A percentile compares a stretch with the other conserved stretches of the same genome.
These are phyloP conservation scores for Hyperoodon ampullatus DNA, from an alignment of 2,113 vertebrate species.

Conservation along the genomic window DNA sequence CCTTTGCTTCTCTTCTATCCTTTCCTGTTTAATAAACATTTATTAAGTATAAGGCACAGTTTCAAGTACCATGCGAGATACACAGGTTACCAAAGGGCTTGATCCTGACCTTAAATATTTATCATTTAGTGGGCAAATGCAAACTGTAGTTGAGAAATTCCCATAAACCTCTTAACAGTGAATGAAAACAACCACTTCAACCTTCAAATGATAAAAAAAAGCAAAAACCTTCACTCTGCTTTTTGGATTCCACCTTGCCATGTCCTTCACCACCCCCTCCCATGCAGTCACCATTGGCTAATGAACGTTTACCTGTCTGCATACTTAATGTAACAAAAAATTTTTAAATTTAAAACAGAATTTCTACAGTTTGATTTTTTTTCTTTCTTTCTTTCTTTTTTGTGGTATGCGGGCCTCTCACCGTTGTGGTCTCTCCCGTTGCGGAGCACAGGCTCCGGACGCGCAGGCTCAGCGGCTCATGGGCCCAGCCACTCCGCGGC, in stretches of 20 bases:
- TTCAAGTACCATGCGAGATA: background rate
- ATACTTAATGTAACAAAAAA: background rate
- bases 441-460: no score
- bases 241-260: background rate
- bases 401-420: no score
- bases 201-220: background rate
- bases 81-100: background rate
- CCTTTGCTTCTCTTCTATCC: background rate
- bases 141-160: background rate
- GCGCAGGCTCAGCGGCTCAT: no score
- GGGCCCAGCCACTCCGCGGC: no score
- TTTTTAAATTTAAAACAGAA: background rate
- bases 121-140: background rate
- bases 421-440: no score
- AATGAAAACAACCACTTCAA: background rate
- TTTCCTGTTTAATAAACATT: background rate
- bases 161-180: background rate
- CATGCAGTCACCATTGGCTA: background rate
- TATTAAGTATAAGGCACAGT: background rate
- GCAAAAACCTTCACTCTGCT: background rate
- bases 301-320: background rate
- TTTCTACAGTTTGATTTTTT: background rate
- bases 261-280: rapidly evolving
- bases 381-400: no score
- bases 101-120: background rate